Percentiles rank a stretch among this genome's conserved stretches.
These are phyloP conservation scores for Zaprionus nigranus DNA, from an alignment of 1,140 invertebrate genomes.

Conservation along the genomic window DNA sequence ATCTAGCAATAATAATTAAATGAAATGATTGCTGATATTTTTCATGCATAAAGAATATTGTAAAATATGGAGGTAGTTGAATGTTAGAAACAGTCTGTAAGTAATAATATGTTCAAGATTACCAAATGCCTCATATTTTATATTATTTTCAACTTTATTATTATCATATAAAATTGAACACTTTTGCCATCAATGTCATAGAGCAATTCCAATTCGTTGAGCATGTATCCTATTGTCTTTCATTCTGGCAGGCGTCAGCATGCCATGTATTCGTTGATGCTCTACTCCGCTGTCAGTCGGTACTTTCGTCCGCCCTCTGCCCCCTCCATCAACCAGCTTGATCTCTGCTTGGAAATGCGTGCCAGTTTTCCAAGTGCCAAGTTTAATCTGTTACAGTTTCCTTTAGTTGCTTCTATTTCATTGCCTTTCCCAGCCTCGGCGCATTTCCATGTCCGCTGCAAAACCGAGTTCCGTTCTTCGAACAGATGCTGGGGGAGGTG, in stretches of 20 bases:
- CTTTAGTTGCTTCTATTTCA: conserved; percentile 53
- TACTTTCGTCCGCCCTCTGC: not conserved
- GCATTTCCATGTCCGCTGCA: conserved; percentile 77
- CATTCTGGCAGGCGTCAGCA: conserved; percentile 58
- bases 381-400: conserved; percentile 79
- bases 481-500: conserved; percentile 13
- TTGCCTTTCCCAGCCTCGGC: conserved; percentile 27
- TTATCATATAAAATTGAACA: too few species aligned
- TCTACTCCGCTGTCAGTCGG: conserved; percentile 6
- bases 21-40: too few species aligned
- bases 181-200: not conserved
- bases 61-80: too few species aligned
- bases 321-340: not conserved
- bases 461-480: conserved; percentile 60
- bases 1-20: too few species aligned
- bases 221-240: not conserved
- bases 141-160: not conserved
- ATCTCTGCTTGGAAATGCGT: conserved; percentile 34
- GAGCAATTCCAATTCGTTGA: conserved; percentile 24
- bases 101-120: not conserved
- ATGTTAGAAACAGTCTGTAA: too few species aligned
- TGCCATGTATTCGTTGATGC: conserved; percentile 54
- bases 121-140: not conserved
- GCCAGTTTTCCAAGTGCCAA: conserved; percentile 69
- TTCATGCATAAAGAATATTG: rapidly evolving